Conservation (phyloP, 2,888 invertebrate genomes). For the Rapana venosa region DNA sequence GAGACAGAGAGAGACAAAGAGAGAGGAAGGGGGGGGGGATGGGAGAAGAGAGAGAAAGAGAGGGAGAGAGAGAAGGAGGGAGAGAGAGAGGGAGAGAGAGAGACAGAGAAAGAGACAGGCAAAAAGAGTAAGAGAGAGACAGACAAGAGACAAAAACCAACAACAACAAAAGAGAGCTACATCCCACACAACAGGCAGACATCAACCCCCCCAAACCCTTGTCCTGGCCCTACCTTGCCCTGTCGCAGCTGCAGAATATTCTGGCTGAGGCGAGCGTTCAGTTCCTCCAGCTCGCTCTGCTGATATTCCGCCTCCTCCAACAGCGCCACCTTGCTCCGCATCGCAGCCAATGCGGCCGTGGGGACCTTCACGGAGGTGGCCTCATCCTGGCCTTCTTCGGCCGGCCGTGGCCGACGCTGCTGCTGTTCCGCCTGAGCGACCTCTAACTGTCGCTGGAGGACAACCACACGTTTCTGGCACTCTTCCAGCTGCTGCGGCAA, state of each 20-base stretch:
- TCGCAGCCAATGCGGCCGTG: constrained; percentile 50
- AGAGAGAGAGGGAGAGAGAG: too few relatives aligned
- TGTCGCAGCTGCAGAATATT: constrained; percentile 63
- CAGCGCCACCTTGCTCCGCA: constrained; percentile 59
- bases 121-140: too few relatives aligned
- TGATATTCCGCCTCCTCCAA: constrained; percentile 64
- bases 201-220: too few relatives aligned
- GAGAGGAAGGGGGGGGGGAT: too few relatives aligned
- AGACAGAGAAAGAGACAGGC: too few relatives aligned
- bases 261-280: constrained; percentile 63
- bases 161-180: too few relatives aligned
- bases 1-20: too few relatives aligned
- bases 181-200: too few relatives aligned
- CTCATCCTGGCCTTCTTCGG: constrained; percentile 46
- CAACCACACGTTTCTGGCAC: constrained; percentile 65
- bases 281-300: constrained; percentile 61
- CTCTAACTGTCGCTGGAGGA: constrained; percentile 63
- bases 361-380: constrained; percentile 54
- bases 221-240: constrained; percentile 58
- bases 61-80: too few relatives aligned
- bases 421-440: constrained; percentile 55
- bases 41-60: too few relatives aligned
- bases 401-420: constrained; percentile 44
- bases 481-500: constrained; percentile 68
- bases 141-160: too few relatives aligned